Percentiles rank a stretch among this genome's conserved stretches.
These are phyloP conservation scores for Harpagifer antarcticus DNA, from an alignment of 2,797 vertebrate genomes.

Conservation along the genomic window DNA sequence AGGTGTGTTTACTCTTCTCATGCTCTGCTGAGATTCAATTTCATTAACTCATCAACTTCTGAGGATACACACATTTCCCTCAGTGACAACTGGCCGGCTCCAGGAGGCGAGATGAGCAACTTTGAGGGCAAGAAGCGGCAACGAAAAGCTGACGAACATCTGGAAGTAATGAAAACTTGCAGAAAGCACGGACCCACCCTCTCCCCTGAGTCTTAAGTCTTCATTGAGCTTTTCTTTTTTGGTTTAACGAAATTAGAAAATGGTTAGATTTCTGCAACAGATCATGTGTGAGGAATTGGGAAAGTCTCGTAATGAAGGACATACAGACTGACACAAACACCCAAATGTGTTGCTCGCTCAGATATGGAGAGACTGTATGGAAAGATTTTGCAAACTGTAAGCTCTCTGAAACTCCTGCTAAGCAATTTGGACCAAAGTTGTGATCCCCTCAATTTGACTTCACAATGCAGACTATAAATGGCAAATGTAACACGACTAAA, in stretches of 20 bases:
- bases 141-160: constrained; percentile 79
- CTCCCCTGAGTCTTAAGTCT: constrained; percentile 76
- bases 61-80: constrained; percentile 10
- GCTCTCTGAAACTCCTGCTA: not conserved
- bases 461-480: not conserved
- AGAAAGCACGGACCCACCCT: constrained; percentile 83
- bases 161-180: constrained; percentile 86
- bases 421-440: constrained; percentile 17
- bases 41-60: constrained; percentile 26
- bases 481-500: not conserved
- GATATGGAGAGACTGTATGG: not conserved
- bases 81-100: constrained; percentile 30
- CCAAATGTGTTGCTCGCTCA: not conserved
- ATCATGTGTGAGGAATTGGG: constrained; percentile 1
- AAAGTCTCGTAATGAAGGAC: constrained; percentile 19
- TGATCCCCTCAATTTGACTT: not conserved
- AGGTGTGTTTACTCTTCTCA: constrained; percentile 11
- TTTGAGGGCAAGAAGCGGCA: constrained; percentile 57
- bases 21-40: constrained; percentile 28
- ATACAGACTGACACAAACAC: constrained; percentile 6
- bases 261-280: constrained; percentile 20
- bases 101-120: constrained; percentile 44
- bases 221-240: constrained; percentile 49
- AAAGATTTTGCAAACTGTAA: not conserved
- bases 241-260: constrained; percentile 44